phyloP scores from a whole-genome alignment of 2,113 vertebrate genomes.

The Phoenicopterus ruber region DNA sequence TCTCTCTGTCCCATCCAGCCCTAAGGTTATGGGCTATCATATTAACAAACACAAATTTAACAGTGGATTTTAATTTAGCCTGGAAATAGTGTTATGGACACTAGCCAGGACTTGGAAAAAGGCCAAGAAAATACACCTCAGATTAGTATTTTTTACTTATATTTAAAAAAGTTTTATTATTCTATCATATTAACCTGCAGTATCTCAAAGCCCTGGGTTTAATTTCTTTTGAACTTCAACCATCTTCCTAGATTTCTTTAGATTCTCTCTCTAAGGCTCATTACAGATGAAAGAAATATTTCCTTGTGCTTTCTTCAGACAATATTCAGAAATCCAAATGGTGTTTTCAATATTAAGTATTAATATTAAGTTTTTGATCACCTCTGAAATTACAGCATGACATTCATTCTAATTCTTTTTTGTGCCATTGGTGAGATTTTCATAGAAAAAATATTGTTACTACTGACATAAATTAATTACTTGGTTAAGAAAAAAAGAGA shows the following conservation, averaged over 20 bases:
- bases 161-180: not conserved
- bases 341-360: not conserved
- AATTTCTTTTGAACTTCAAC: slow-evolving; percentile 38
- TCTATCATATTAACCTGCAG: not conserved
- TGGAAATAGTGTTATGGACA: not conserved
- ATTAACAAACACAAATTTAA: not conserved
- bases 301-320: not conserved
- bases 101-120: not conserved
- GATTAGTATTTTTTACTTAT: not conserved
- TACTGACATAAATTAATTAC: not conserved
- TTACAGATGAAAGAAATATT: slow-evolving; percentile 51
- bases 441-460: not conserved
- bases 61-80: not conserved
- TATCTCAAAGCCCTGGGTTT: slow-evolving; percentile 11
- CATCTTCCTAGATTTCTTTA: not conserved
- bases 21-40: not conserved
- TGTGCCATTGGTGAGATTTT: not conserved
- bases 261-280: not conserved
- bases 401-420: slow-evolving; percentile 11
- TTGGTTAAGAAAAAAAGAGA: not conserved
- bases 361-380: slow-evolving; percentile 22
- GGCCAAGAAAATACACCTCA: not conserved
- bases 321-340: slow-evolving; percentile 15
- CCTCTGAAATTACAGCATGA: slow-evolving; percentile 15
- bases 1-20: not conserved